Evolutionary conservation across 2,797 vertebrate species (phyloP).

Genomic region (Siniperca obscura): DNA sequence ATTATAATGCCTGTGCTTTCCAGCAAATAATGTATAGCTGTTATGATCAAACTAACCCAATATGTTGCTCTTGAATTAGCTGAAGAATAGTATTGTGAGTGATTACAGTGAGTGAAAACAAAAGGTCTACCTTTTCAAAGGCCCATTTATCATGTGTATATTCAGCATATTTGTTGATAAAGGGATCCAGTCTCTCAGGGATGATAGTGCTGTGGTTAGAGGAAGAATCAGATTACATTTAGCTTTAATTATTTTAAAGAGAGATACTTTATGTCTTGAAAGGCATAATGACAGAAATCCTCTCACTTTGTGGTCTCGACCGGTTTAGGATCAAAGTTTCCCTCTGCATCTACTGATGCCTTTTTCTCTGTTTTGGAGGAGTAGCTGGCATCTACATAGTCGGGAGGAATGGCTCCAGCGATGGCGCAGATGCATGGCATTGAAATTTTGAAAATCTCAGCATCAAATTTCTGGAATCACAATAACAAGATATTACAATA

Average conservation of each 20-base stretch:
- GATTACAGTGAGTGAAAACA: background rate
- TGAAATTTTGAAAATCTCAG: constrained; percentile 94
- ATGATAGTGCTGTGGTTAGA: constrained; percentile 89
- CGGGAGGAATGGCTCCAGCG: constrained; percentile 93
- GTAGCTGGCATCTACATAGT: constrained; percentile 96
- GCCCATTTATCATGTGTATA: constrained; percentile 96
- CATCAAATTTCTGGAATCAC: constrained; percentile 90
- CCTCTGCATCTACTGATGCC: constrained; percentile 95
- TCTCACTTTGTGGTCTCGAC: constrained; percentile 95
- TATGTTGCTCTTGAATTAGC: background rate
- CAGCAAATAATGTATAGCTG: background rate
- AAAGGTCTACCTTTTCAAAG: constrained; percentile 90
- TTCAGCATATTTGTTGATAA: constrained; percentile 95
- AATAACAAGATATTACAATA: constrained; percentile 26
- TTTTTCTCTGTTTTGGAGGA: constrained; percentile 96
- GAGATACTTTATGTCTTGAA: background rate
- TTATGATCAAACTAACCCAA: constrained; percentile 6
- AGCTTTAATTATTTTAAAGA: background rate
- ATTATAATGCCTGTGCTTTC: background rate
- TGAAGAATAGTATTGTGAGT: background rate
- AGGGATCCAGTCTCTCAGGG: constrained; percentile 92
- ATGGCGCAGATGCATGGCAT: constrained; percentile 96
- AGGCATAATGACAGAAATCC: background rate
- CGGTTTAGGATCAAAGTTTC: constrained; percentile 97
- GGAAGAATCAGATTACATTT: constrained; percentile 22